phyloP scores from a whole-genome alignment of 2,113 vertebrate species.

The Sialia sialis region DNA sequence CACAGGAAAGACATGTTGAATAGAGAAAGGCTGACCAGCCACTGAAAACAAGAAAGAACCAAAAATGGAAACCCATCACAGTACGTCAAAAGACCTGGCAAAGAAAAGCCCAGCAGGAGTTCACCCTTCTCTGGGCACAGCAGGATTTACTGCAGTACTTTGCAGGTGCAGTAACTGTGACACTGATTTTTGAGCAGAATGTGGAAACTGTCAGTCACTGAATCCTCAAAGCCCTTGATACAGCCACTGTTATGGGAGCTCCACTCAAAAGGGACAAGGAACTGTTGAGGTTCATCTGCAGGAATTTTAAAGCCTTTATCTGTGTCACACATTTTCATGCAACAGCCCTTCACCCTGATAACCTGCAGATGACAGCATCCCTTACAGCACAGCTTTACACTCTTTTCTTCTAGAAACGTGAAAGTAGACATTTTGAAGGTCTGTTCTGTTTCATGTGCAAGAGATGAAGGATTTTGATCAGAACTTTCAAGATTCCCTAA shows the following conservation, averaged over 20 bases:
- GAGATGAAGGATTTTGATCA: neutral
- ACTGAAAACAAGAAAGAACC: neutral
- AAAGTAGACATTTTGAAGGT: fast-evolving
- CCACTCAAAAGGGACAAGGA: neutral
- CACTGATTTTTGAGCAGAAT: neutral
- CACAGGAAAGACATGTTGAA: neutral
- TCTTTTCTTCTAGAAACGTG: neutral
- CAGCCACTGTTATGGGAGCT: neutral
- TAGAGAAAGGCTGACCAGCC: neutral
- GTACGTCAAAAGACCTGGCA: neutral
- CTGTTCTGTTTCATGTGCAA: neutral
- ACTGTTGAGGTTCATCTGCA: neutral
- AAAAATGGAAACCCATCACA: neutral
- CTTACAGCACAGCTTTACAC: neutral
- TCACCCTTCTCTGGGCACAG: neutral
- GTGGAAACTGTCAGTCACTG: neutral
- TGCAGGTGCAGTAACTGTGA: neutral
- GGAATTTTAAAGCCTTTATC: neutral
- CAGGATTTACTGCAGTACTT: neutral
- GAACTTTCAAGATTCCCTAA: neutral
- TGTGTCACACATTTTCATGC: neutral
- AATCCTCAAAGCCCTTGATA: neutral
- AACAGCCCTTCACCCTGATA: neutral
- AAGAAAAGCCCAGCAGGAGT: neutral
- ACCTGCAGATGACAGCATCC: neutral